These are phyloP conservation scores for Neodiprion virginianus DNA, from an alignment of 1,140 invertebrate genomes.

Conservation along the genomic window DNA sequence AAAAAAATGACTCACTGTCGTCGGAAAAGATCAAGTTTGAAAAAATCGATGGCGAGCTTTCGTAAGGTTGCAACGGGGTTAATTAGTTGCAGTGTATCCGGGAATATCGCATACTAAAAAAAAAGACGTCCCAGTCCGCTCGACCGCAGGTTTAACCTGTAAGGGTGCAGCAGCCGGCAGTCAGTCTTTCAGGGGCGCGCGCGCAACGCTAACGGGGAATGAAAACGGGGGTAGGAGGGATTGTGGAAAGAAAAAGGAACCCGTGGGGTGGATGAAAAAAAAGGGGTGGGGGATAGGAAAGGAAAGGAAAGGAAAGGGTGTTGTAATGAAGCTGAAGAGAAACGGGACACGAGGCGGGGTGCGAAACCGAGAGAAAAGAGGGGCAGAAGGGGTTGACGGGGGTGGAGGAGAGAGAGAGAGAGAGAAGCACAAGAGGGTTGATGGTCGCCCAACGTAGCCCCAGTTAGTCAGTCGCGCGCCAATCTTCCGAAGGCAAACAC, in stretches of 20 bases:
- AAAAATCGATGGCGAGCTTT: no score
- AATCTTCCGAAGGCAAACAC: constrained; percentile 51
- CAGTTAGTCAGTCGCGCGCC: constrained; percentile 58
- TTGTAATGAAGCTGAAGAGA: constrained; percentile 45
- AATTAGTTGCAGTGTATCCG: no score
- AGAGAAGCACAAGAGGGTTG: constrained; percentile 56
- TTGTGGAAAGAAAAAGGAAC: constrained; percentile 13
- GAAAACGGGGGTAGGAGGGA: constrained; percentile 8
- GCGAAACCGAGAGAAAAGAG: neutral
- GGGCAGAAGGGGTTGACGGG: constrained; percentile 2
- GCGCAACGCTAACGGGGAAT: neutral
- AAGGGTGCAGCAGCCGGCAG: no score
- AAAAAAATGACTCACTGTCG: no score
- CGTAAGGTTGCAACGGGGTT: no score
- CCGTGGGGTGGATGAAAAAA: constrained; percentile 5
- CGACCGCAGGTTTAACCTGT: no score
- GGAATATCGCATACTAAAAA: no score
- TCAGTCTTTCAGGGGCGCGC: neutral
- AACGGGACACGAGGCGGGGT: constrained; percentile 16
- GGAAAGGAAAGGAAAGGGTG: constrained; percentile 37
- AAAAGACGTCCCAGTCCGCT: no score
- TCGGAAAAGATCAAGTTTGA: no score
- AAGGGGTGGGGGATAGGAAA: constrained; percentile 5
- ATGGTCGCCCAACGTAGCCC: constrained; percentile 54
- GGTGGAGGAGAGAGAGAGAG: constrained; percentile 37